Base-by-base conservation (phyloP, 2,113 vertebrate species). In the Strix uralensis region DNA sequence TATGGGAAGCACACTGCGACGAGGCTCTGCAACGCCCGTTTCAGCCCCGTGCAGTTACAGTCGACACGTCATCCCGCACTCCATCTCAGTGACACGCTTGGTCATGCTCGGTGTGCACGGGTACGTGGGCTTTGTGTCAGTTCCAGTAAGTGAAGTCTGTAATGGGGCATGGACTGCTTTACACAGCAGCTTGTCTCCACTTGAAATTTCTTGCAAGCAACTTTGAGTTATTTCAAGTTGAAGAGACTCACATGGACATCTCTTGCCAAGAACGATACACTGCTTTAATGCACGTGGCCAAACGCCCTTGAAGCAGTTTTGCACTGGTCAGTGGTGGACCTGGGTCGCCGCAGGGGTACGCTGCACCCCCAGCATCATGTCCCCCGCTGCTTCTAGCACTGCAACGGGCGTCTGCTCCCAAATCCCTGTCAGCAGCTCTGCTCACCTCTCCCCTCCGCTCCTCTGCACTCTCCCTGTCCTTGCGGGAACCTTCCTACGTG, bases 1-100 rank as follows among this genome's bases (percentile, higher is more conserved):
- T 3, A 59, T 1, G 11, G 71, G 66, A 17, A 86, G 15, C 65
- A 25, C 0, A 0, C 1, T 7, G 42, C 19, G 3, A 27, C 0
- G 6, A 52, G 58, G 65, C 67, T 74, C 75, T 81, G 72, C 69
- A 52, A 8, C 5, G n/a, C 25, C 67, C 2, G 1, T 8, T 32
- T 44, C 29, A 34, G 30, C 11, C 13, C 59, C 7, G 4, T 2
- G 15, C 63, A 23, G 27, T 36, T 42, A 59, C 5, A 77, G 61
- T 2, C 0, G 0, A 58, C 61, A 27, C 36, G 20, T 21, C 46
- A 42, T 30, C 83, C 67, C 0, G 0, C 7, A 5, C 32, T 38
- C 67, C 65, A 63, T 1, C 49, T 14, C 65, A 32, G 34, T 3
- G 36, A 69, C 70, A 87, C 0, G 7, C 81, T 34, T 54, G 86